These are phyloP conservation scores for Platorchestia sp. DNA, from an alignment of 1,140 invertebrate species.

Conservation along the genomic window DNA sequence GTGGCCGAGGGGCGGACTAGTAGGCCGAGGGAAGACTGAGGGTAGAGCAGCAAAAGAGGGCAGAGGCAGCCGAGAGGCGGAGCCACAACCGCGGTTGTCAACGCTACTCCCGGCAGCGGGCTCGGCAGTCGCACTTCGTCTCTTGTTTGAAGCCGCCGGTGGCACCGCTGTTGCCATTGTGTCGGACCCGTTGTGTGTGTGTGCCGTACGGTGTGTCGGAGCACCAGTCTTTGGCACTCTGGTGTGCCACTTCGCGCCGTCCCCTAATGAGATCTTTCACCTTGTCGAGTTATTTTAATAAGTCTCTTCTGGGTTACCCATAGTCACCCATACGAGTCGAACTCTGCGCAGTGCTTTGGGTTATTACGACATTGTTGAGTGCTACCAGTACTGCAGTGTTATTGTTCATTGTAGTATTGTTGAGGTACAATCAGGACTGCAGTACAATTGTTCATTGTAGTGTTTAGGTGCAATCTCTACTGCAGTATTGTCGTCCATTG, in stretches of 20 bases:
- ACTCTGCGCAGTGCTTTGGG: neutral
- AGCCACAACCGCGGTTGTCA: constrained; percentile 22
- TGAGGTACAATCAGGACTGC: no score
- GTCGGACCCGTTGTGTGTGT: neutral
- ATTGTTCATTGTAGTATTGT: no score
- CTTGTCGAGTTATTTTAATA: neutral
- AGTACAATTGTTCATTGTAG: no score
- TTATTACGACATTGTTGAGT: neutral
- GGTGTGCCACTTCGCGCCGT: neutral
- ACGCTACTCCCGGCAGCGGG: neutral
- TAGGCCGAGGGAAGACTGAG: neutral
- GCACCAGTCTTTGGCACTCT: neutral
- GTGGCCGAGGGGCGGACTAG: no score
- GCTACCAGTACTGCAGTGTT: no score
- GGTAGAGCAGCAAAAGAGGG: neutral
- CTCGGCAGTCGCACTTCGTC: neutral
- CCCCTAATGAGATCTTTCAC: neutral
- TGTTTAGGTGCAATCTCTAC: no score
- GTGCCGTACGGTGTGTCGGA: neutral
- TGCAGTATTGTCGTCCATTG: no score
- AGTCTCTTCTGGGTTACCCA: neutral
- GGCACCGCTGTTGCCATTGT: neutral
- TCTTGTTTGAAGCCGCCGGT: constrained; percentile 27
- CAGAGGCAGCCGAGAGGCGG: neutral
- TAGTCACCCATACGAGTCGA: neutral